These are phyloP conservation scores for Grallaria varia DNA, from an alignment of 2,113 vertebrate species.

Conservation along the genomic window DNA sequence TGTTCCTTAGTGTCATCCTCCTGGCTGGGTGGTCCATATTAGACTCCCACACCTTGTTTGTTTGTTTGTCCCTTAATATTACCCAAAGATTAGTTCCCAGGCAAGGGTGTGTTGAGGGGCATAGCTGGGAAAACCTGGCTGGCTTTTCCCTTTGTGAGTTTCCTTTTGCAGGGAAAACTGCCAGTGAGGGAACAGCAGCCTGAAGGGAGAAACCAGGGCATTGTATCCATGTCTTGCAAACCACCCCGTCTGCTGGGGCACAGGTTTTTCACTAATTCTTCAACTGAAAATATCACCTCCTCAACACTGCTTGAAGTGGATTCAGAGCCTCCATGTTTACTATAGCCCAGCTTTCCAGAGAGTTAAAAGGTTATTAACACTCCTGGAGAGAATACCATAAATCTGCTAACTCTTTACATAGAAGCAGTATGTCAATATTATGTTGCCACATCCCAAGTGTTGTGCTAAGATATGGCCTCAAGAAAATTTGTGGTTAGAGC, in stretches of 20 bases:
- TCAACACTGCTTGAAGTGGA: not conserved
- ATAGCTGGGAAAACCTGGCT: not conserved
- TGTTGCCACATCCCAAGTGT: not conserved
- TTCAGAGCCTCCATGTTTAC: not conserved
- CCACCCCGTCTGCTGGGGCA: not conserved
- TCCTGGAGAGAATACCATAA: not conserved
- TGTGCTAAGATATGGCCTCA: not conserved
- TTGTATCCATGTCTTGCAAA: not conserved
- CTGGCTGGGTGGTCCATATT: not conserved
- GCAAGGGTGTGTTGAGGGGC: not conserved
- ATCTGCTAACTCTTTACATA: not conserved
- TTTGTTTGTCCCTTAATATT: not conserved
- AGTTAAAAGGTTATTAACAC: not conserved
- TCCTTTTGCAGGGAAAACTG: not conserved
- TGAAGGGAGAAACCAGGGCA: not conserved
- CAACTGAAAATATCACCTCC: not conserved
- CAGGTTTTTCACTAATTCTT: not conserved
- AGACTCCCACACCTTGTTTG: not conserved
- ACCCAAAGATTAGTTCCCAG: not conserved
- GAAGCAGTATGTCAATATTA: not conserved
- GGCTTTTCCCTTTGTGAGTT: not conserved
- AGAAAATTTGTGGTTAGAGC: not conserved
- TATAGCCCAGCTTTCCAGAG: not conserved
- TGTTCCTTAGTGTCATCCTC: not conserved
- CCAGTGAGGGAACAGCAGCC: fast-evolving